These are phyloP conservation scores for Pangasius larnaudii DNA, from an alignment of 2,797 vertebrate species.

Conservation along the genomic window DNA sequence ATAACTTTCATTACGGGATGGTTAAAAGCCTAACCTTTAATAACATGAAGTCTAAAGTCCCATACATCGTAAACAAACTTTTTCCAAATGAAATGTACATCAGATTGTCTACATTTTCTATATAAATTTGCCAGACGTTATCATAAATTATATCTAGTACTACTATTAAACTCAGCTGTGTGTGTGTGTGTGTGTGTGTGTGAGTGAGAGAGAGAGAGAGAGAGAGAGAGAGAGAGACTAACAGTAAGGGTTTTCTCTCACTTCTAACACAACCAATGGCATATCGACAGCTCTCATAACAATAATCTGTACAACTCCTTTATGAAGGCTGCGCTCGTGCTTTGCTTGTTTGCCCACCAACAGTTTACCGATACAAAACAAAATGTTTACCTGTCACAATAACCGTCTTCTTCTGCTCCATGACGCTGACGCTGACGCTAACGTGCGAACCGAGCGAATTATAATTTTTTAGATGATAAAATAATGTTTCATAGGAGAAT, in stretches of 20 bases:
- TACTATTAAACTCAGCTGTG: background rate
- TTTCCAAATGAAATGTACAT: background rate
- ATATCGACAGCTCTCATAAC: constrained; percentile 22
- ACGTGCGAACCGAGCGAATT: background rate
- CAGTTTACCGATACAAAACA: background rate
- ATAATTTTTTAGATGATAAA: background rate
- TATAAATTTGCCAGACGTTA: background rate
- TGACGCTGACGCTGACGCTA: constrained; percentile 47
- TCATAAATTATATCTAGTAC: background rate
- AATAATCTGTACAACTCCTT: background rate
- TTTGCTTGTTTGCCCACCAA: constrained; percentile 19
- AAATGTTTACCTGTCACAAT: constrained; percentile 72
- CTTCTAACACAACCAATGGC: background rate
- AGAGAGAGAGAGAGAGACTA: too few species aligned
- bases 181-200: too few species aligned
- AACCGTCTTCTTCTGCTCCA: constrained; percentile 74
- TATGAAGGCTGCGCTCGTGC: background rate
- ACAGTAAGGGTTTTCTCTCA: background rate
- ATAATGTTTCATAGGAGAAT: constrained; percentile 3
- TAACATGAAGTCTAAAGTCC: background rate
- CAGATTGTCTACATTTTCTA: too few species aligned
- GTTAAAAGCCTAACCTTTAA: background rate
- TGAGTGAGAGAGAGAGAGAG: too few species aligned
- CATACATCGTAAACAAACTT: background rate
- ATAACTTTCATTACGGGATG: constrained; percentile 10